Percentiles rank a stretch among this genome's conserved stretches.
Conservation (phyloP, 2,113 vertebrate species). For the Mormoops blainvillei region DNA sequence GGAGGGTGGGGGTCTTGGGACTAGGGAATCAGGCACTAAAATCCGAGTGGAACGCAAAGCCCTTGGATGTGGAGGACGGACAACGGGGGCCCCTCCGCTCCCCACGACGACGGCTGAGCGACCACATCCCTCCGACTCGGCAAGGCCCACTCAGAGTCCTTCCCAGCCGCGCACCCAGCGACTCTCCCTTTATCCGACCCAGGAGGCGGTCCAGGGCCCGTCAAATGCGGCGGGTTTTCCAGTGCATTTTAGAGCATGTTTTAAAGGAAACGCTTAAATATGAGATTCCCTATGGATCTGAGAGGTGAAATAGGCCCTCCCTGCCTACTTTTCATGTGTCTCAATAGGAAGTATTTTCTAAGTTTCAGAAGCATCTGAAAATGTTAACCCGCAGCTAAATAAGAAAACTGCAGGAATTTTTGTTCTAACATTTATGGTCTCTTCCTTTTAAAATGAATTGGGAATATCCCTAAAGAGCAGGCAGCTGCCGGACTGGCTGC, state of each 20-base stretch:
- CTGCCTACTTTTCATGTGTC: not conserved
- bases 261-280: not conserved
- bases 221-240: not conserved
- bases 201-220: fast-evolving
- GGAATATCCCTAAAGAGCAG: not conserved
- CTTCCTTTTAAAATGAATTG: not conserved
- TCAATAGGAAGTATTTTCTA: not conserved
- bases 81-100: fast-evolving
- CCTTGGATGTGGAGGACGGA: not conserved
- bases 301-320: not conserved
- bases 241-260: not conserved
- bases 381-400: not conserved
- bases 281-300: not conserved
- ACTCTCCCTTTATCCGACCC: no score
- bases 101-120: fast-evolving
- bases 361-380: not conserved
- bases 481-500: no score
- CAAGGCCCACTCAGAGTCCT: not conserved
- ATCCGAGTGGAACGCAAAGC: not conserved
- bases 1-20: not conserved
- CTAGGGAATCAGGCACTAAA: not conserved
- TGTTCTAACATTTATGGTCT: not conserved
- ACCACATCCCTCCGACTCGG: no score
- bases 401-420: not conserved
- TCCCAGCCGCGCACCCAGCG: not conserved